Conservation (phyloP, 2,113 vertebrate genomes). For the Talpa occidentalis region DNA sequence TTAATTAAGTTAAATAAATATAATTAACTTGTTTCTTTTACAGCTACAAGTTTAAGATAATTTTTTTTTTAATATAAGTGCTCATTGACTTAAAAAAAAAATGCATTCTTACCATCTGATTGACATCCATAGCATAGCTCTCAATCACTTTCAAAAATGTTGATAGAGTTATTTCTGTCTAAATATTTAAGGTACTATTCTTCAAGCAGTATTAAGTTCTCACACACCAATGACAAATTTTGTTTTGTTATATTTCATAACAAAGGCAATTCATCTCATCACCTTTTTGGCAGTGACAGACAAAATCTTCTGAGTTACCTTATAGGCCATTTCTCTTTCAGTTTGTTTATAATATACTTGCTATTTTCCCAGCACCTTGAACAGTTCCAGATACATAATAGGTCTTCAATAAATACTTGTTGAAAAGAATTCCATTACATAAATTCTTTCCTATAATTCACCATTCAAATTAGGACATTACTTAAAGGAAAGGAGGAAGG, state of each 20-base stretch:
- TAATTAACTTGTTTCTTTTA: slow-evolving; percentile 29
- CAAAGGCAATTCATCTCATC: slow-evolving; percentile 51
- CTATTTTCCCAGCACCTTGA: not conserved
- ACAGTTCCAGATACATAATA: not conserved
- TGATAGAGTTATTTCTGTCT: slow-evolving; percentile 20
- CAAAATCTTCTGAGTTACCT: slow-evolving; percentile 36
- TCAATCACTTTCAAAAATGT: slow-evolving; percentile 23
- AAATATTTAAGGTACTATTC: not conserved
- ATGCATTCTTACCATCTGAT: not conserved
- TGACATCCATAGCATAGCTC: not conserved
- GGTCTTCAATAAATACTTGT: not conserved
- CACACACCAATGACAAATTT: not conserved
- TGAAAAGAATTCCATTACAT: slow-evolving; percentile 19
- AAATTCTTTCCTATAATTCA: not conserved
- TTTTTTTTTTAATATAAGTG: not conserved
- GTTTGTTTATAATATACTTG: slow-evolving; percentile 40
- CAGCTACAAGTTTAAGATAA: slow-evolving; percentile 2
- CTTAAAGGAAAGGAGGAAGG: slow-evolving; percentile 6
- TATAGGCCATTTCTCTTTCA: slow-evolving; percentile 40
- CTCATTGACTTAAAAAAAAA: slow-evolving; percentile 58
- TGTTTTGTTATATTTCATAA: slow-evolving; percentile 10
- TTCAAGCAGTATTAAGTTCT: not conserved
- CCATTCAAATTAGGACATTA: not conserved
- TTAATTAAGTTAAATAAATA: slow-evolving; percentile 45
- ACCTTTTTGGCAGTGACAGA: not conserved